phyloP scores from a whole-genome alignment of 2,797 vertebrate genomes.

The Pampus argenteus region DNA sequence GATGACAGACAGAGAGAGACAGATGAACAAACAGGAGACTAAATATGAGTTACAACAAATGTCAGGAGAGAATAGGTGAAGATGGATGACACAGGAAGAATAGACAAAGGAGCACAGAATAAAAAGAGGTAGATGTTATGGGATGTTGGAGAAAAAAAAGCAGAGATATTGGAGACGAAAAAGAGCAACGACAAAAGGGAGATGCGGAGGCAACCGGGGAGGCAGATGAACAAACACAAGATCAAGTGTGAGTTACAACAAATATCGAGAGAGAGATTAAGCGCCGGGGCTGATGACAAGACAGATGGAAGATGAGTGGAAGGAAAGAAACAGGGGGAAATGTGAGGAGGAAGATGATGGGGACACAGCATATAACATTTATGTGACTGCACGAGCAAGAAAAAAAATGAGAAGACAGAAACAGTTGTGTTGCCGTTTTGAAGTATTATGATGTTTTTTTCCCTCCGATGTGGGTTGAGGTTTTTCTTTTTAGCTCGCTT shows the following conservation, averaged over 20 bases:
- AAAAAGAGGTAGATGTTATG: conserved; percentile 5
- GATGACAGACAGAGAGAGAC: conserved; percentile 22
- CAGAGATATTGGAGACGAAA: conserved; percentile 1
- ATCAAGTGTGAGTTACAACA: conserved; percentile 48
- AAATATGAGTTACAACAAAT: conserved; percentile 39
- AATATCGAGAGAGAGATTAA: conserved; percentile 31
- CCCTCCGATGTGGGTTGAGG: background rate
- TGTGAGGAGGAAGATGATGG: background rate
- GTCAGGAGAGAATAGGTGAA: conserved; percentile 27
- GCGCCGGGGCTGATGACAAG: conserved; percentile 23
- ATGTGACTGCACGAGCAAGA: background rate
- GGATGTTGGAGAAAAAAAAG: conserved; percentile 3
- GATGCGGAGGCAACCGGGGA: conserved; percentile 17
- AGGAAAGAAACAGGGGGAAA: conserved; percentile 7
- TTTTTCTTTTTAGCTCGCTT: conserved; percentile 10
- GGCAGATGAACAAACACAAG: conserved; percentile 49
- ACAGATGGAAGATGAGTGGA: conserved; percentile 21
- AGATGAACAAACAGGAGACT: conserved; percentile 57
- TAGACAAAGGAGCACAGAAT: conserved; percentile 4
- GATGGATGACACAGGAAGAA: conserved; percentile 9
- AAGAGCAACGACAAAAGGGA: conserved; percentile 23
- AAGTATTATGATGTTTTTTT: conserved; percentile 6
- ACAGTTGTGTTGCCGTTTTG: conserved; percentile 31
- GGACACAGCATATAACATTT: conserved; percentile 28
- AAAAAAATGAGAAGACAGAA: conserved; percentile 22